These are phyloP conservation scores for Lochmaea crataegi DNA, from an alignment of 2,888 invertebrate genomes.

Conservation along the genomic window DNA sequence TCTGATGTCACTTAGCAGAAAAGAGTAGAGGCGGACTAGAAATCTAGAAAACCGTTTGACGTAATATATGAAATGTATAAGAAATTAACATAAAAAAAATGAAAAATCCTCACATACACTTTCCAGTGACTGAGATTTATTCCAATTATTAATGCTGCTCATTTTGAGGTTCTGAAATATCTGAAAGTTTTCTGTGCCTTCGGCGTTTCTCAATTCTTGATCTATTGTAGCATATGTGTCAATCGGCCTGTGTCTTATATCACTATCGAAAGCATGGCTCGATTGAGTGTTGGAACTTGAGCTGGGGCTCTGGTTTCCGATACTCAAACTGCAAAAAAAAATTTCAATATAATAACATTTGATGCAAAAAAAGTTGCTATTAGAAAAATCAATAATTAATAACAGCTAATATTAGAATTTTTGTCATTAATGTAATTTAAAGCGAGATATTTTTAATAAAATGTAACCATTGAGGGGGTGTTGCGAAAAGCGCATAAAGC, in stretches of 20 bases:
- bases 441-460: too few relatives aligned
- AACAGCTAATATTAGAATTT: too few relatives aligned
- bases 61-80: not conserved
- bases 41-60: not conserved
- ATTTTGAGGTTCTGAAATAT: constrained; percentile 60
- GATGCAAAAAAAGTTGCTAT: too few relatives aligned
- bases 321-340: constrained; percentile 56
- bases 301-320: constrained; percentile 64
- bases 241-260: constrained; percentile 56
- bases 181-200: constrained; percentile 58
- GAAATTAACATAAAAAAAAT: not conserved
- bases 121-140: constrained; percentile 28
- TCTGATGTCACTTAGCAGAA: too few relatives aligned
- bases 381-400: too few relatives aligned
- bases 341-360: too few relatives aligned
- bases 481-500: too few relatives aligned
- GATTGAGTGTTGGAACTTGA: constrained; percentile 62
- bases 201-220: constrained; percentile 58
- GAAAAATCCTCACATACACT: constrained; percentile 29
- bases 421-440: too few relatives aligned
- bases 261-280: constrained; percentile 58
- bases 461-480: too few relatives aligned
- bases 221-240: constrained; percentile 57
- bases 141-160: constrained; percentile 29
- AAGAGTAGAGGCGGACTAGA: not conserved